Base-by-base conservation (phyloP, 2,797 vertebrate species). In the Channallabes apus region DNA sequence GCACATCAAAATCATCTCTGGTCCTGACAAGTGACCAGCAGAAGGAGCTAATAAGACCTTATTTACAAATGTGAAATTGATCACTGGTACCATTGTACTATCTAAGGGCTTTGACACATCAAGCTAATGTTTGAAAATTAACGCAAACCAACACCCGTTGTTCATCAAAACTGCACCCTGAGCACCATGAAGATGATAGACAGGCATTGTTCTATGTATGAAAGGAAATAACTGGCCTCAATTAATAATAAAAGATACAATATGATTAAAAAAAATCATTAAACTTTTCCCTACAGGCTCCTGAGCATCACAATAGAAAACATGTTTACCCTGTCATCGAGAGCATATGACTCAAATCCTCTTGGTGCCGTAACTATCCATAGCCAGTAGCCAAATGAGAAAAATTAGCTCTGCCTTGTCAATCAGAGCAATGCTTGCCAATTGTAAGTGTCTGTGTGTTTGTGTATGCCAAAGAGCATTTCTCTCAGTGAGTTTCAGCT, bases 61-160 rank as follows among this genome's bases (percentile, higher is more conserved):
- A 8, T 54, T 41, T 18, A 80, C 67, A 80, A 75, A 73, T 73
- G 67, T 83, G 85, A 83, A 83, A 62, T 69, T 72, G 46, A 32
- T 65, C 76, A 65, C 38, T 17, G 65, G 75, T 64, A 83, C 65
- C 27, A 62, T 71, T 61, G 75, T 29, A 72, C 1, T 2, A 14
- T 24, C 59, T n/a, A 79, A 79, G 22, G 61, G 41, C 61, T 80
- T 65, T 80, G 41, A 80, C 78, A 51, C 78, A 80, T 80, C 62
- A 67, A 80, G 62, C 18, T 51, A 51, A 80, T 22, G n/a, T 65
- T 67, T 20, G 17, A 51, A 27, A 80, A 59, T 29, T 20, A 67
- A 67, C 1, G 9, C 62, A 11, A 20, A 46, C 61, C 61, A 29
- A 46, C 3, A 8, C 38, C 38, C 15, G 0, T 24, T 46, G n/a